Base-by-base conservation (phyloP, 2,113 vertebrate genomes). In the Heterotilapia buettikoferi region DNA sequence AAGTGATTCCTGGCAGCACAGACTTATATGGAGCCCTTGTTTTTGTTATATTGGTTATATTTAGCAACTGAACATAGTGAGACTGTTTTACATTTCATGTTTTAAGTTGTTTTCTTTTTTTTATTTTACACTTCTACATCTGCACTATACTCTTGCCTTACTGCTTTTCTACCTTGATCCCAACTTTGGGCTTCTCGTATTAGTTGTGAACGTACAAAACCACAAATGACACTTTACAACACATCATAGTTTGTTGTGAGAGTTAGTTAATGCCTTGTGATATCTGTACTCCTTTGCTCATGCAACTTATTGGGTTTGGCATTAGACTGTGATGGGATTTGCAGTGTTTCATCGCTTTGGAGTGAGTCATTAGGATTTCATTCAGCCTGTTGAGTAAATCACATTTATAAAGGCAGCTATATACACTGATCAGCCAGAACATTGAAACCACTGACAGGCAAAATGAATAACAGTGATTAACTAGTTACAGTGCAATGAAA, bases 1-100 rank as follows among this genome's bases (percentile, higher is more conserved):
- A 94, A 94, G 73, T 95, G 87, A 96, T 84, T 38, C 5, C 11
- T 4, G 76, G 16, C 4, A 52, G 18, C 63, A 31, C 2, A 3
- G 19, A 38, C 24, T 59, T 52, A 1, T 78, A n/a, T 52, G 10
- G 45, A 52, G 26, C 19, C 9, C 18, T 78, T 13, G 45, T 33
- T 13, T 50, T 78, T 78, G 9, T 50, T 13, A 78, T 52, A 13
- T 52, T 78, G 73, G 16, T 78, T 66, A 66, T 29, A 78, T 78
- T 50, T 78, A 78, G 26, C 73, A 52, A 78, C 45, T 78, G 7
- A 78, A 52, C 73, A 2, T 50, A 52, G 45, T 47, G 18, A 52
- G 24, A 33, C 9, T 78, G 26, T 31, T 78, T 31, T 31, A 47
- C 40, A 3, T 76, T 76, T 47, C 68, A 76, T 19, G 4, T 47